These are phyloP conservation scores for Dendrolimus kikuchii DNA, from an alignment of 1,140 invertebrate species.

Conservation along the genomic window DNA sequence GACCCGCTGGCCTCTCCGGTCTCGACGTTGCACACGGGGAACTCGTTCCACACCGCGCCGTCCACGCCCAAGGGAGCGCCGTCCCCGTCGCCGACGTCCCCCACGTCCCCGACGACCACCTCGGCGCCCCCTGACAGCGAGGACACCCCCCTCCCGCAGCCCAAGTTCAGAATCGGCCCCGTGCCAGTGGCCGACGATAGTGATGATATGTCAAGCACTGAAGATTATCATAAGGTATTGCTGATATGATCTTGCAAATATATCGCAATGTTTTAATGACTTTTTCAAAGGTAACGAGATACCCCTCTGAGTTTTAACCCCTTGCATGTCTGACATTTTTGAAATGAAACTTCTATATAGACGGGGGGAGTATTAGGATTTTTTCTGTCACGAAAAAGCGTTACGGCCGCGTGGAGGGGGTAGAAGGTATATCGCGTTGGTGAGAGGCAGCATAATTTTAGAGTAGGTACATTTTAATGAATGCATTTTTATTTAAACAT, in stretches of 20 bases:
- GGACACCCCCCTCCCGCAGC: constrained; percentile 23
- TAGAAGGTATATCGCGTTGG: too few species aligned
- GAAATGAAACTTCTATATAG: too few species aligned
- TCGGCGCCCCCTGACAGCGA: constrained; percentile 12
- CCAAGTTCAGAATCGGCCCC: constrained; percentile 36
- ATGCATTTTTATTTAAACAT: too few species aligned
- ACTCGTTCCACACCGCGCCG: constrained; percentile 83
- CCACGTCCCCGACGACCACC: not conserved
- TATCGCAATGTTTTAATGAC: constrained; percentile 4
- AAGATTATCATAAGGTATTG: constrained; percentile 60
- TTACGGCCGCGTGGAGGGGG: too few species aligned
- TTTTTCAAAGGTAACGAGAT: too few species aligned
- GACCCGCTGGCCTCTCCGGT: constrained; percentile 39
- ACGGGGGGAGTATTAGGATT: too few species aligned
- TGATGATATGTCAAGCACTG: constrained; percentile 67
- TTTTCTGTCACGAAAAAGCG: too few species aligned
- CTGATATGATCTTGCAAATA: not conserved
- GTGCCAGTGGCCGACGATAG: constrained; percentile 47
- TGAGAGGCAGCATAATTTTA: too few species aligned
- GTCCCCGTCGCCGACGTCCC: constrained; percentile 22
- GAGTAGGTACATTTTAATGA: too few species aligned
- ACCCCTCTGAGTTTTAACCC: too few species aligned
- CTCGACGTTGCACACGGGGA: constrained; percentile 71
- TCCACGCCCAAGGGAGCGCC: constrained; percentile 50
- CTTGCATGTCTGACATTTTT: too few species aligned